Percentiles rank a stretch among this genome's conserved stretches.
Conservation (phyloP, 2,888 invertebrate genomes). For the Apeira syringaria region DNA sequence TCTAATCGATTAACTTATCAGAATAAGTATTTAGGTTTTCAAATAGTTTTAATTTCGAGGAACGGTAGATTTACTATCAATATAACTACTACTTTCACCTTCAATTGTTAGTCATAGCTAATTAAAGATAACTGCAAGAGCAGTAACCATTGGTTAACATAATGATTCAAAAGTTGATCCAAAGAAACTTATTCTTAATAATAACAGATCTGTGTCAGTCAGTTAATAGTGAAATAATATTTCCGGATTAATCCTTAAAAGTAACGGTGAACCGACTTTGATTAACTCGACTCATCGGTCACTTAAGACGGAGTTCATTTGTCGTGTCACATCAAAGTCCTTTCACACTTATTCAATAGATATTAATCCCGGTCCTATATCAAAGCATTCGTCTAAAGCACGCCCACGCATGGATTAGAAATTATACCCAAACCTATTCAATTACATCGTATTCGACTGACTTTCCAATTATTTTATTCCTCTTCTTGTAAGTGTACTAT, state of each 20-base stretch:
- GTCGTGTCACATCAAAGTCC: conserved; percentile 63
- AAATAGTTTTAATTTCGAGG: too few relatives aligned
- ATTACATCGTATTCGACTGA: conserved; percentile 23
- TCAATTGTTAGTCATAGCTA: too few relatives aligned
- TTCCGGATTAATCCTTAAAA: conserved; percentile 24
- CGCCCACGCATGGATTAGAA: conserved; percentile 53
- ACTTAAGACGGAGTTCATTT: conserved; percentile 45
- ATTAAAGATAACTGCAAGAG: too few relatives aligned
- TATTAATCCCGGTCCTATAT: conserved; percentile 60
- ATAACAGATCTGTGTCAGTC: background rate
- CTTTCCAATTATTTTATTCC: conserved; percentile 24
- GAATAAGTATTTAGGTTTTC: too few relatives aligned
- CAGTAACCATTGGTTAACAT: too few relatives aligned
- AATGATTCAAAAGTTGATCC: too few relatives aligned
- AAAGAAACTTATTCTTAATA: too few relatives aligned
- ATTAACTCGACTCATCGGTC: conserved; percentile 32
- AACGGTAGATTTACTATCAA: too few relatives aligned
- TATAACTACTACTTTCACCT: too few relatives aligned
- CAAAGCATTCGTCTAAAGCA: conserved; percentile 48
- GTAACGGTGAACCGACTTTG: conserved; percentile 27
- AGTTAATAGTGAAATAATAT: conserved; percentile 14
- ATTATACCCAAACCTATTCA: conserved; percentile 32
- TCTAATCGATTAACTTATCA: too few relatives aligned
- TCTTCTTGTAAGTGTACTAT: conserved; percentile 1
- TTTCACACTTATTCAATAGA: conserved; percentile 53